phyloP scores from a whole-genome alignment of 2,888 invertebrate genomes.

The Pteria penguin region DNA sequence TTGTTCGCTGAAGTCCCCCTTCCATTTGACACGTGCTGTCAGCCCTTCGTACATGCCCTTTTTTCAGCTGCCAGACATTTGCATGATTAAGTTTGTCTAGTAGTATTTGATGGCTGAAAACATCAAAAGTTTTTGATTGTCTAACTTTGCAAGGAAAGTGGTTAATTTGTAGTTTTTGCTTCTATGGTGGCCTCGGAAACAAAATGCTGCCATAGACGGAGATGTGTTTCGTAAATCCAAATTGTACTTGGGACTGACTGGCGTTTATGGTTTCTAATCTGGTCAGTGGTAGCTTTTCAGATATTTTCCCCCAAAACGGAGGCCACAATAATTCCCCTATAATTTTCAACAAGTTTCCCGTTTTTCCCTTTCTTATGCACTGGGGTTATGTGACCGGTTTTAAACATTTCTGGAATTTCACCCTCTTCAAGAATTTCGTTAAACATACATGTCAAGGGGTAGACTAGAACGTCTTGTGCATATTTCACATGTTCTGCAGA shows the following conservation, averaged over 20 bases:
- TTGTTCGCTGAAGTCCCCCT: too few species aligned
- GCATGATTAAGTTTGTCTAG: too few species aligned
- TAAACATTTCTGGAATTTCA: not conserved
- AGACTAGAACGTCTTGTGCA: too few species aligned
- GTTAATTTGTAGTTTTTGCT: too few species aligned
- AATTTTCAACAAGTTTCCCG: not conserved
- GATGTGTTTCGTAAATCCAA: not conserved
- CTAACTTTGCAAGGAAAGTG: too few species aligned
- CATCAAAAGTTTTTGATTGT: too few species aligned
- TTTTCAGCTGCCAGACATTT: too few species aligned
- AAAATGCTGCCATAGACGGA: not conserved
- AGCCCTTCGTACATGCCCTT: too few species aligned
- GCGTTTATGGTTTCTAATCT: not conserved
- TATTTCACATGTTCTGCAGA: not conserved
- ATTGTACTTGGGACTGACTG: not conserved
- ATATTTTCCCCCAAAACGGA: not conserved
- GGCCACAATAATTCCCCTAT: not conserved
- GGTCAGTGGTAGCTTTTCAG: not conserved
- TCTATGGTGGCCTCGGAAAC: not conserved
- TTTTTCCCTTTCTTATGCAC: not conserved
- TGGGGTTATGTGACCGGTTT: not conserved
- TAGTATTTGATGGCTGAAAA: too few species aligned
- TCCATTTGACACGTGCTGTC: too few species aligned
- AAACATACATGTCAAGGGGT: not conserved
- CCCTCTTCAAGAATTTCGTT: not conserved